Conservation (phyloP, 2,113 vertebrate species). For the Choloepus hoffmanni region DNA sequence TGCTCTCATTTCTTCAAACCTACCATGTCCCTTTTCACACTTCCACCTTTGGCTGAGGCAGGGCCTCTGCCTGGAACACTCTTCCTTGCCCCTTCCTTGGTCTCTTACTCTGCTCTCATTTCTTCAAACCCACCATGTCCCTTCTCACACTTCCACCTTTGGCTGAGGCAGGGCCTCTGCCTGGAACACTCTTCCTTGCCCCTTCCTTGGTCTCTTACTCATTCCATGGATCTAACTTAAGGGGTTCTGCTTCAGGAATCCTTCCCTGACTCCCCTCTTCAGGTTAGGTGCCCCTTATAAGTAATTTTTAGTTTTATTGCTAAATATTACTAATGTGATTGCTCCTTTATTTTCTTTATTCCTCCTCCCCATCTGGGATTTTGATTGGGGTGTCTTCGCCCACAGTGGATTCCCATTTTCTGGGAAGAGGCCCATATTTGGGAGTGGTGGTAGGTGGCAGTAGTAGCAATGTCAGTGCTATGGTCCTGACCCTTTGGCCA, state of each 20-base stretch:
- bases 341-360: not conserved
- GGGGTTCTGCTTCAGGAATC: not conserved
- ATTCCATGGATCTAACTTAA: not conserved
- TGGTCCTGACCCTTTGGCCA: not conserved
- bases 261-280: not conserved
- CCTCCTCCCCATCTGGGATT: not conserved
- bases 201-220: not conserved
- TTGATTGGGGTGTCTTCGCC: not conserved
- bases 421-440: not conserved
- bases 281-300: not conserved
- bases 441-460: not conserved
- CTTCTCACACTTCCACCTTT: not conserved
- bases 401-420: not conserved
- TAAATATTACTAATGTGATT: not conserved
- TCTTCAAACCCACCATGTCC: not conserved
- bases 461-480: not conserved
- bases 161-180: not conserved
- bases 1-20: not conserved
- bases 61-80: too few relatives aligned
- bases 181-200: too few relatives aligned
- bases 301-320: slow-evolving; percentile 31
- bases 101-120: not conserved
- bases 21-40: not conserved
- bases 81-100: not conserved
- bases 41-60: not conserved